Evolutionary conservation across 2,888 invertebrate species (phyloP).

Genomic region (Watsonalla binaria): DNA sequence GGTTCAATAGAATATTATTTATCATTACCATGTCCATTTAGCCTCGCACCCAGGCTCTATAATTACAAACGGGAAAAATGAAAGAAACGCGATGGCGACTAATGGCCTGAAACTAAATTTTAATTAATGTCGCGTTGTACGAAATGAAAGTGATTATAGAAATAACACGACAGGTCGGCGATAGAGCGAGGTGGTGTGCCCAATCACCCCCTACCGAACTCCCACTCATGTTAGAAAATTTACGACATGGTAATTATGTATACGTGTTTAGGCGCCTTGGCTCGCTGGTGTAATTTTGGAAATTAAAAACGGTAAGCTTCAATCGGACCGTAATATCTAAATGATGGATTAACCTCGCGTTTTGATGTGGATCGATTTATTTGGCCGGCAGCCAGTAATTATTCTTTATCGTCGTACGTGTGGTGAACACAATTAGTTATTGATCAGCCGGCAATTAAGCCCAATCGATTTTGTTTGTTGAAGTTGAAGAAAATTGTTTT

Average conservation of each 20-base stretch:
- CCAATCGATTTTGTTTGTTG: constrained; percentile 77
- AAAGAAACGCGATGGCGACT: constrained; percentile 75
- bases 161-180: constrained; percentile 70
- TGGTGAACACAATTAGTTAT: constrained; percentile 78
- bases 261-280: constrained; percentile 64
- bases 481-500: constrained; percentile 78
- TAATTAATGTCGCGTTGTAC: constrained; percentile 79
- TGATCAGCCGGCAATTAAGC: constrained; percentile 76
- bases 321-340: constrained; percentile 75
- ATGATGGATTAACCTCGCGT: constrained; percentile 77
- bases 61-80: constrained; percentile 71
- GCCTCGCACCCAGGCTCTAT: constrained; percentile 66
- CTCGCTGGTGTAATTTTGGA: constrained; percentile 69
- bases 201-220: constrained; percentile 37
- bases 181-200: constrained; percentile 41
- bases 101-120: constrained; percentile 79
- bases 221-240: constrained; percentile 65
- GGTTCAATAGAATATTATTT: constrained; percentile 73
- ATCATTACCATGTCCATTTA: constrained; percentile 75
- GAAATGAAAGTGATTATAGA: constrained; percentile 76
- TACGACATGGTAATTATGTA: constrained; percentile 72
- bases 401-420: constrained; percentile 75
- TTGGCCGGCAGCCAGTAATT: constrained; percentile 77
- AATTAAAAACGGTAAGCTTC: constrained; percentile 77
- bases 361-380: constrained; percentile 77